These are phyloP conservation scores for Melanchra persicariae DNA, from an alignment of 2,888 invertebrate species.

Conservation along the genomic window DNA sequence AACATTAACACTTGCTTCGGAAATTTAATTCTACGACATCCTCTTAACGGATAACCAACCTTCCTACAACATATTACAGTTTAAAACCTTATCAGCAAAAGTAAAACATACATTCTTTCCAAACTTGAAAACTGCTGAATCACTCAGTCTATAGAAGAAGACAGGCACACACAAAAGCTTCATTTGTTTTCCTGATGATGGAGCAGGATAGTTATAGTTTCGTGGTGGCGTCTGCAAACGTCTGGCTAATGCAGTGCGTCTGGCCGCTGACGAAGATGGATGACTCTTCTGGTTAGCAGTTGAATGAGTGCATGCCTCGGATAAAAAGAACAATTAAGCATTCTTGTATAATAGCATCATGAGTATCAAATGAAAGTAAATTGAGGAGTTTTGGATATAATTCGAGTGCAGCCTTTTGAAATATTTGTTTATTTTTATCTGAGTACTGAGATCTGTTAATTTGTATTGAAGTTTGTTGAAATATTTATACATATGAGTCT, in stretches of 20 bases:
- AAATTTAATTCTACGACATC: conserved; percentile 79
- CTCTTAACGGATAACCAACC: conserved; percentile 57
- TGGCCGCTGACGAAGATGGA: conserved; percentile 88
- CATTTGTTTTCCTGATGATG: conserved; percentile 65
- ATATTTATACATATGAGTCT: neutral
- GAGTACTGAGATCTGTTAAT: neutral
- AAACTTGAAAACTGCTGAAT: conserved; percentile 81
- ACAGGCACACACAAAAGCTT: conserved; percentile 71
- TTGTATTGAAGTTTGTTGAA: neutral
- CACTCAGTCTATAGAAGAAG: conserved; percentile 82
- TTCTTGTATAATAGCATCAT: conserved; percentile 60
- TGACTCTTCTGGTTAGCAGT: conserved; percentile 81
- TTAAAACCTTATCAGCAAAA: conserved; percentile 52
- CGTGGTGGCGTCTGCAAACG: conserved; percentile 69
- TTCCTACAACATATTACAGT: conserved; percentile 18
- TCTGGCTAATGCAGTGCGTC: conserved; percentile 86
- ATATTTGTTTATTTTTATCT: conserved; percentile 7
- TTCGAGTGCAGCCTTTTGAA: conserved; percentile 24
- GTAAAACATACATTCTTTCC: conserved; percentile 75
- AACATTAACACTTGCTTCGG: conserved; percentile 83
- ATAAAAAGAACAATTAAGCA: conserved; percentile 70
- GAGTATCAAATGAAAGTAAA: conserved; percentile 62
- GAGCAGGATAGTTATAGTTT: conserved; percentile 77
- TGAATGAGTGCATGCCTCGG: conserved; percentile 80
- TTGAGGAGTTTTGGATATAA: conserved; percentile 48